phyloP scores from a whole-genome alignment of 2,888 invertebrate genomes.

The Pristionchus exspectatus region DNA sequence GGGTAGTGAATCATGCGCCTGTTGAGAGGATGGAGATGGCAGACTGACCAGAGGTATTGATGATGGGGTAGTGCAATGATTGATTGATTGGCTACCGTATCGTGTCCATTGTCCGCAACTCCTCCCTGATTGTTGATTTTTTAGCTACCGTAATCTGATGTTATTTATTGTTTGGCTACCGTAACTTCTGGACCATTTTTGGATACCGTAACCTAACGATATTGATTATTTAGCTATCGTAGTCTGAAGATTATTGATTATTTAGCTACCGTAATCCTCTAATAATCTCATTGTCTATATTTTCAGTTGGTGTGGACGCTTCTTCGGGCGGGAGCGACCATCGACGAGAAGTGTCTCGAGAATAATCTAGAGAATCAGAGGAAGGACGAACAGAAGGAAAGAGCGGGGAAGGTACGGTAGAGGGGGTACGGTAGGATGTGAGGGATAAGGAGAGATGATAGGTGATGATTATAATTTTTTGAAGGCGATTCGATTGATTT shows the following conservation, averaged over 20 bases:
- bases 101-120: background rate
- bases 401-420: background rate
- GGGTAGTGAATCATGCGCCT: background rate
- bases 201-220: no score
- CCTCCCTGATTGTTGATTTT: no score
- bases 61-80: background rate
- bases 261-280: background rate
- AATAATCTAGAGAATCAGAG: background rate
- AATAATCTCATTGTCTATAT: background rate
- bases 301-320: slow-evolving; percentile 54
- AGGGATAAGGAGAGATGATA: background rate
- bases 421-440: background rate
- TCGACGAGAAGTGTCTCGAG: background rate
- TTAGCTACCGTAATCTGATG: background rate
- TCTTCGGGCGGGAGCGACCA: background rate
- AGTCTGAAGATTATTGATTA: background rate
- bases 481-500: background rate
- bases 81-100: background rate
- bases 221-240: background rate
- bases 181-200: background rate
- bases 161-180: background rate
- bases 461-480: no score
- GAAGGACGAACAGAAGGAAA: slow-evolving; percentile 14
- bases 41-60: background rate
- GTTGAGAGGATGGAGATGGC: background rate